Base-by-base conservation (phyloP, 64 coral and sea anemone genomes). In the Exaiptasia diaphana region DNA sequence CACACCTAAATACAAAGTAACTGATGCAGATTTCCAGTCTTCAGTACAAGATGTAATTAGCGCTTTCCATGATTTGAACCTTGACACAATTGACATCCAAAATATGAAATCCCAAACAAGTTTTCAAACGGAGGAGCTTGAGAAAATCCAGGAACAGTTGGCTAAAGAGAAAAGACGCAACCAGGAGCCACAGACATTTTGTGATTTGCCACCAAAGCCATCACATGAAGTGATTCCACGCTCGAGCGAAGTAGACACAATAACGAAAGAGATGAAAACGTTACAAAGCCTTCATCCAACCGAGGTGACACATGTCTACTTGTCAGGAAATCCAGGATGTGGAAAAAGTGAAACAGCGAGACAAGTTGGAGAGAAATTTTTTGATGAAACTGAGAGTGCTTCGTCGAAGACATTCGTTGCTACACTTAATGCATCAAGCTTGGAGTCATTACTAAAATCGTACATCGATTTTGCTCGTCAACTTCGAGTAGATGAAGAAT, bases 91-190 rank as follows among this genome's bases (percentile, higher is more conserved):
- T 17, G 38, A 65, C 8, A 77, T 86, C 61, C 55, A 86, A 11
- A 59, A 86, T 17, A 46, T 86, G 10, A 49, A 46, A 62, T 75
- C 61, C 40, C 71, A 86, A 41, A 86, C 38, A 34, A 86, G 53
- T 20, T 86, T 86, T 73, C 83, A 54, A 36, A 86, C 83, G 1
- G 41, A 86, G 13, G 58, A 86, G 42, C 4, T 86, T 15, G 20
- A 52, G 28, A 44, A 77, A n/a, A 35, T 86, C 4, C 30, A 53
- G 35, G 33, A 77, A 64, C 38, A 86, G 61, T 45, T 86, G 5
- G 45, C 34, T 1, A 53, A 77, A 25, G 38, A 75, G 39, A 86
- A 86, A n/a, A 75, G 64, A 21, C 38, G 59, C 4, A 64, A 80
- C 39, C 55, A 68, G 45, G 18, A 82, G 53, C 79, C 62, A 23